Conservation (phyloP, 2,113 vertebrate species). For the Hyperoodon ampullatus region DNA sequence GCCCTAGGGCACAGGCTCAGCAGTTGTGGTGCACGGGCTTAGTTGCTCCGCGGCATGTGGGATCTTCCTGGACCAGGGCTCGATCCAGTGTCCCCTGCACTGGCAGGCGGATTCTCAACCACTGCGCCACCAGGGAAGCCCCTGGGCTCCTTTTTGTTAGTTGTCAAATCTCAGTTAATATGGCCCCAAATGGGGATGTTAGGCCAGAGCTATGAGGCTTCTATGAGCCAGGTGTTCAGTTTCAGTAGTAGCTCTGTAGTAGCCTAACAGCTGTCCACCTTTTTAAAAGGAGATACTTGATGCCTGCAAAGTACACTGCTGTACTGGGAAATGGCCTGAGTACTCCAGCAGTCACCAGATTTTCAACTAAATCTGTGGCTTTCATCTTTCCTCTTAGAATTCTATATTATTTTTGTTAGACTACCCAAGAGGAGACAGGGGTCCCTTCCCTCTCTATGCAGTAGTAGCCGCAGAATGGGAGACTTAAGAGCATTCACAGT, state of each 20-base stretch:
- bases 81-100: too few species aligned
- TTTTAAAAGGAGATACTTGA: not conserved
- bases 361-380: not conserved
- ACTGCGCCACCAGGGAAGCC: too few species aligned
- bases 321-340: not conserved
- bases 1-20: too few species aligned
- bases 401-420: not conserved
- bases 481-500: not conserved
- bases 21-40: too few species aligned
- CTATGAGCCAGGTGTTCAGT: not conserved
- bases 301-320: not conserved
- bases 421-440: not conserved
- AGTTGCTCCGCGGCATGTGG: too few species aligned
- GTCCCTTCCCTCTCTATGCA: not conserved
- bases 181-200: not conserved
- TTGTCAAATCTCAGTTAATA: not conserved
- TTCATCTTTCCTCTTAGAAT: not conserved
- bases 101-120: too few species aligned
- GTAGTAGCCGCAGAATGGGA: not conserved
- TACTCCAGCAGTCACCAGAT: not conserved
- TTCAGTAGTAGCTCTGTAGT: not conserved
- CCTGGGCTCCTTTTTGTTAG: not conserved
- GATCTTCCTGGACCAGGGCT: too few species aligned
- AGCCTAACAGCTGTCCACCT: not conserved
- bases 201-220: not conserved